Evolutionary conservation across 2,888 invertebrate genomes (phyloP).

Genomic region (Odontocerum albicorne): DNA sequence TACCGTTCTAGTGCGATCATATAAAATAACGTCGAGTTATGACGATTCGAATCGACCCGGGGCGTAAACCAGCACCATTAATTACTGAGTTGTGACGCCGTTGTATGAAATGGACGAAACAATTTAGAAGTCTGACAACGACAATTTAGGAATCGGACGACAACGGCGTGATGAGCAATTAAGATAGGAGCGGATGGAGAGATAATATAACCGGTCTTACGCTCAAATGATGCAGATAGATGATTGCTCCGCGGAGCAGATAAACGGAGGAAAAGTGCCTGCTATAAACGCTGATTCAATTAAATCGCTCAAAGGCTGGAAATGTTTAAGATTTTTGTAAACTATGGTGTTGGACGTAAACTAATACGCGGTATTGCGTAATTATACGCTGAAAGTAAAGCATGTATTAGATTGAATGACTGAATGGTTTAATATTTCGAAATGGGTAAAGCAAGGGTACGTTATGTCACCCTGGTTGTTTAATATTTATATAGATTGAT

Average conservation of each 20-base stretch:
- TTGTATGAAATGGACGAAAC: constrained; percentile 11
- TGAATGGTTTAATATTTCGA: too few relatives aligned
- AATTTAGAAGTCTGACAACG: constrained; percentile 11
- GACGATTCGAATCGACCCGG: not conserved
- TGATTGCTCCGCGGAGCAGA: not conserved
- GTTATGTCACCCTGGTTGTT: too few relatives aligned
- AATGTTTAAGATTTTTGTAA: too few relatives aligned
- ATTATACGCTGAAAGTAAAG: too few relatives aligned
- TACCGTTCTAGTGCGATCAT: too few relatives aligned
- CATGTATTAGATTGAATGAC: too few relatives aligned
- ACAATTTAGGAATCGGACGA: constrained; percentile 12
- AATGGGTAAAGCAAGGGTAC: too few relatives aligned
- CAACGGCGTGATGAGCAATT: constrained; percentile 10
- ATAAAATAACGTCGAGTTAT: not conserved
- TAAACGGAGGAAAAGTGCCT: too few relatives aligned
- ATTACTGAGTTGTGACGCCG: constrained; percentile 4
- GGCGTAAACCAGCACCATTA: constrained; percentile 8
- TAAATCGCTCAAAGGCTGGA: not conserved
- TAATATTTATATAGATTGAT: too few relatives aligned
- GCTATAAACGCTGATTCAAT: not conserved
- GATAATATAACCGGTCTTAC: not conserved
- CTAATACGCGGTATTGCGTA: too few relatives aligned
- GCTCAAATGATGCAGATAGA: not conserved
- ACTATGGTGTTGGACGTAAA: too few relatives aligned
- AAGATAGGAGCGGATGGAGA: constrained; percentile 2